Conservation (phyloP, 2,797 vertebrate genomes). For the Merluccius polli region DNA sequence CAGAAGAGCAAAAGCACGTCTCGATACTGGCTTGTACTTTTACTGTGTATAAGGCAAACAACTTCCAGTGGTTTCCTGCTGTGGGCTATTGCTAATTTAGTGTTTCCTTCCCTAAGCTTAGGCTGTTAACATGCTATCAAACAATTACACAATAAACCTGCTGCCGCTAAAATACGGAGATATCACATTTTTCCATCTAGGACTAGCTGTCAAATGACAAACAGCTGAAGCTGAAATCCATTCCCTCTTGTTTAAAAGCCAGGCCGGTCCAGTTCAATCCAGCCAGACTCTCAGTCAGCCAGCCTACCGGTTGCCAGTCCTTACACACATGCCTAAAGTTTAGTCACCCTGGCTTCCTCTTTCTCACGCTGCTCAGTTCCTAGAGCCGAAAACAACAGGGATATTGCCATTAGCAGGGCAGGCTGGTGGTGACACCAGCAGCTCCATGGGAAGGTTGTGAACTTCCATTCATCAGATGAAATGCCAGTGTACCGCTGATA, state of each 20-base stretch:
- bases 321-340: conserved; percentile 22
- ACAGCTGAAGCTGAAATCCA: conserved; percentile 16
- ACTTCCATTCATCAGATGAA: conserved; percentile 40
- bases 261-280: conserved; percentile 18
- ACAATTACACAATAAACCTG: conserved; percentile 3
- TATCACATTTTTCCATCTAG: not conserved
- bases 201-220: conserved; percentile 4
- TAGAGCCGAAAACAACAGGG: conserved; percentile 17
- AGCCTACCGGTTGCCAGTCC: conserved; percentile 10
- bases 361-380: conserved; percentile 55
- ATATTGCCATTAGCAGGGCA: conserved; percentile 22
- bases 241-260: conserved; percentile 29
- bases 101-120: not conserved
- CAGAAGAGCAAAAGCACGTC: conserved; percentile 1
- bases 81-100: not conserved
- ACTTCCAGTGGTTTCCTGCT: conserved; percentile 2
- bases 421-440: conserved; percentile 19
- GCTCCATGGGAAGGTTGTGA: conserved; percentile 52
- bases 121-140: not conserved
- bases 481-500: conserved; percentile 45
- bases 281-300: conserved; percentile 12
- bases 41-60: conserved; percentile 4
- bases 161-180: not conserved
- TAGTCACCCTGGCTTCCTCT: conserved; percentile 44
- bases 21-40: conserved; percentile 1